Evolutionary conservation across 2,797 vertebrate genomes (phyloP).

Genomic region (Thaleichthys pacificus): DNA sequence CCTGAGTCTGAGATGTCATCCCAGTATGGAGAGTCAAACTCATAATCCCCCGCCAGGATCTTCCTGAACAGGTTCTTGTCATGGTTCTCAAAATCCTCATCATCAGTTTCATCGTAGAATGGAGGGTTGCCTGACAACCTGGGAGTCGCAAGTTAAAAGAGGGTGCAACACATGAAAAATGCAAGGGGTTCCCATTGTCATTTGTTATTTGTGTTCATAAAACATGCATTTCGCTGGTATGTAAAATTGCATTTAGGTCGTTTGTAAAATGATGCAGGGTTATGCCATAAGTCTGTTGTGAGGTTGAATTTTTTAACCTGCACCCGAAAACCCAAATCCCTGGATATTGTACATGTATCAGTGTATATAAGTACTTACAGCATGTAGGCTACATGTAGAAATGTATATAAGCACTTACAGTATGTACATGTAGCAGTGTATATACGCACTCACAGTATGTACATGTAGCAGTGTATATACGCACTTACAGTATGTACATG

Average conservation of each 20-base stretch:
- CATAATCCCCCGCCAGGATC: conserved; percentile 94
- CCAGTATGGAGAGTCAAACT: conserved; percentile 98
- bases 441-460: too few relatives aligned
- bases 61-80: conserved; percentile 98
- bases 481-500: background rate
- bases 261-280: too few relatives aligned
- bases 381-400: conserved; percentile 88
- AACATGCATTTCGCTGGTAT: too few relatives aligned
- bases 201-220: background rate
- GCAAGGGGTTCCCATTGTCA: background rate
- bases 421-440: too few relatives aligned
- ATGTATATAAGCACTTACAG: too few relatives aligned
- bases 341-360: too few relatives aligned
- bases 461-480: too few relatives aligned
- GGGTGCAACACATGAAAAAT: background rate
- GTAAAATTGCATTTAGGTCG: too few relatives aligned
- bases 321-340: too few relatives aligned
- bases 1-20: conserved; percentile 97
- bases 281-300: too few relatives aligned
- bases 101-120: conserved; percentile 95
- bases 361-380: conserved; percentile 81
- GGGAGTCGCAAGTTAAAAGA: background rate
- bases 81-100: conserved; percentile 96
- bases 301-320: too few relatives aligned
- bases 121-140: conserved; percentile 97